Percentiles rank a stretch among this genome's conserved stretches.
These are phyloP conservation scores for Hydractinia echinata DNA, from an alignment of 30 jellyfish, hydroid and myxozoan genomes.

Conservation along the genomic window DNA sequence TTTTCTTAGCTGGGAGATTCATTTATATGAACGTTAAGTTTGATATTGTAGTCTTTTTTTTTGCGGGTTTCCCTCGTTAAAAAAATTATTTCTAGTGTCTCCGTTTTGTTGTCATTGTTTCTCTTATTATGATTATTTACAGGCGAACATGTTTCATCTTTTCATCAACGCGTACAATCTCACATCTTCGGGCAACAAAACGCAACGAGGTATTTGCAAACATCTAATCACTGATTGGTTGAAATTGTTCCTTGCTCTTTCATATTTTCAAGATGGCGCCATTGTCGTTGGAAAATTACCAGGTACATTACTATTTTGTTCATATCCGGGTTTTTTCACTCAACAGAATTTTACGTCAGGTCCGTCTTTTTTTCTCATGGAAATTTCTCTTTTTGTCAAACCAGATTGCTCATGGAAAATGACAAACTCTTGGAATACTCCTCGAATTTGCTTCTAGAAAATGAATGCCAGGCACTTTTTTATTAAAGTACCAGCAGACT, in stretches of 20 bases:
- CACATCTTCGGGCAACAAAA: slow-evolving; percentile 18
- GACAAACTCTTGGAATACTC: no score
- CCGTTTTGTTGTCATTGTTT: background rate
- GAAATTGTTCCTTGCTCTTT: slow-evolving; percentile 3
- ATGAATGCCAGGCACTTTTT: no score
- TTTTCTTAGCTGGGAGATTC: no score
- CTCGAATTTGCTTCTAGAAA: no score
- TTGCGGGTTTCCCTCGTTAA: background rate
- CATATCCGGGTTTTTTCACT: no score
- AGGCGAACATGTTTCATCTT: slow-evolving; percentile 16
- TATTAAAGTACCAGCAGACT: no score
- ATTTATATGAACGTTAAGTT: background rate
- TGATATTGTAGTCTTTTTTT: background rate
- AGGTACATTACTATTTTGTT: background rate
- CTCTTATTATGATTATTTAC: background rate
- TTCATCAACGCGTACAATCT: background rate
- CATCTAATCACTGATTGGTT: slow-evolving; percentile 15
- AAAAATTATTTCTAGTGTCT: background rate
- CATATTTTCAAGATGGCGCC: slow-evolving; percentile 31
- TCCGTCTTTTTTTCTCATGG: no score
- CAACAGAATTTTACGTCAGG: no score
- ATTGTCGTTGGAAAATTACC: slow-evolving; percentile 29
- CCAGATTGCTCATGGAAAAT: no score
- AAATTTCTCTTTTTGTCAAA: no score
- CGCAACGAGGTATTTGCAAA: slow-evolving; percentile 15